A percentile compares a stretch with the other conserved stretches of the same genome.
These are phyloP conservation scores for Kuschelorhynchus macadamiae DNA, from an alignment of 2,888 invertebrate genomes.

Conservation along the genomic window DNA sequence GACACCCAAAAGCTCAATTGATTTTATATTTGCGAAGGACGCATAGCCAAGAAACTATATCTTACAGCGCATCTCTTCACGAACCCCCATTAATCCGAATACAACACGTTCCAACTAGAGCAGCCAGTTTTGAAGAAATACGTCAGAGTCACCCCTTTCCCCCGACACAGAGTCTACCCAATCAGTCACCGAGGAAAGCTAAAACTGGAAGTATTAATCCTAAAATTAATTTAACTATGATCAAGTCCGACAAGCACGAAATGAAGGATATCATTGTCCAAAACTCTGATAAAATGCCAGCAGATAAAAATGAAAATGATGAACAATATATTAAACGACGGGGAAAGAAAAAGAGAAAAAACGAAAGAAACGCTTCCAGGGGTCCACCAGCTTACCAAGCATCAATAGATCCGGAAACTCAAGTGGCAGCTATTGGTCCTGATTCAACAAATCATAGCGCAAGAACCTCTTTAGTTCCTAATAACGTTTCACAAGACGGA, in stretches of 20 bases:
- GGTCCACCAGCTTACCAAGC: conserved; percentile 64
- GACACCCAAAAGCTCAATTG: conserved; percentile 74
- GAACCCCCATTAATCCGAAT: conserved; percentile 67
- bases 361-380: conserved; percentile 63
- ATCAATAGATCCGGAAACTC: conserved; percentile 79
- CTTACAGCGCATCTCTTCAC: conserved; percentile 63
- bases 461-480: conserved; percentile 75
- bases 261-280: conserved; percentile 56
- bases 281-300: too few relatives aligned
- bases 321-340: conserved; percentile 75
- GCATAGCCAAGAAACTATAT: conserved; percentile 74
- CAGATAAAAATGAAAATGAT: conserved; percentile 72
- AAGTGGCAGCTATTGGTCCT: conserved; percentile 63
- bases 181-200: conserved; percentile 41
- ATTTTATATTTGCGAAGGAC: conserved; percentile 80
- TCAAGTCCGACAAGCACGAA: conserved; percentile 45
- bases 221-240: conserved; percentile 23
- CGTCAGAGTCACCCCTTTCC: conserved; percentile 23
- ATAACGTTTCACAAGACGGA: conserved; percentile 46
- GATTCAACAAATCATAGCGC: conserved; percentile 80
- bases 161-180: conserved; percentile 33
- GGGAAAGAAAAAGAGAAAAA: conserved; percentile 70
- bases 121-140: conserved; percentile 56
- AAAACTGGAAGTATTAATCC: conserved; percentile 29
- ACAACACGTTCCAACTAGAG: conserved; percentile 60